Percentiles rank a stretch among this genome's conserved stretches.
phyloP scores from a whole-genome alignment of 2,888 invertebrate species.

The Phortica magna region DNA sequence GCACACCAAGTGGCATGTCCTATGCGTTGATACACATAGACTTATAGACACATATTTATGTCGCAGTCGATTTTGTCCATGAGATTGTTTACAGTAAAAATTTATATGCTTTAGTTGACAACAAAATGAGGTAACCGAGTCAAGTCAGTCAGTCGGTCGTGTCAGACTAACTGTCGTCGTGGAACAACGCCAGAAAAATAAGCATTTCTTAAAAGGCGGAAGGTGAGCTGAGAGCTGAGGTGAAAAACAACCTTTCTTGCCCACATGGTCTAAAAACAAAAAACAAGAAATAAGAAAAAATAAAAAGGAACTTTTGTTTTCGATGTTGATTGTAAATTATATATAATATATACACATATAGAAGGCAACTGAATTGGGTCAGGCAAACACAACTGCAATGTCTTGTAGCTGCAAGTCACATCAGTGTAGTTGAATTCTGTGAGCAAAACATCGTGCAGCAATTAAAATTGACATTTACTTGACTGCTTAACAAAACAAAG shows the following conservation, averaged over 20 bases:
- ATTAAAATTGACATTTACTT: no score
- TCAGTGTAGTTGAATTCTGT: no score
- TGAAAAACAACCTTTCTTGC: not conserved
- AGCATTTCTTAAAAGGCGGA: not conserved
- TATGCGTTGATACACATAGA: no score
- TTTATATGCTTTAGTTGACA: constrained; percentile 6
- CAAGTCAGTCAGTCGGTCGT: not conserved
- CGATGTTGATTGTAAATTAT: not conserved
- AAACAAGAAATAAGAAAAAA: not conserved
- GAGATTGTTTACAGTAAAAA: constrained; percentile 2
- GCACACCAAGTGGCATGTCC: not conserved
- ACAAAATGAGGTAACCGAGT: constrained; percentile 9
- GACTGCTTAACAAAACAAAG: no score
- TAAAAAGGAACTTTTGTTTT: not conserved
- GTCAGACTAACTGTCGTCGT: not conserved
- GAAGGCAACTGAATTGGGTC: not conserved
- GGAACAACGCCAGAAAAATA: not conserved
- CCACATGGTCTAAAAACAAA: not conserved
- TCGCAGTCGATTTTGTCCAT: not conserved
- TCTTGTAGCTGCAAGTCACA: no score
- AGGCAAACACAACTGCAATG: not conserved
- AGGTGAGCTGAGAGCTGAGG: no score
- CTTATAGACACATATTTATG: no score
- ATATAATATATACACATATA: not conserved
- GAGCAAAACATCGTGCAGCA: no score